Conservation (phyloP, 2,888 invertebrate species). For the Monochamus alternatus region DNA sequence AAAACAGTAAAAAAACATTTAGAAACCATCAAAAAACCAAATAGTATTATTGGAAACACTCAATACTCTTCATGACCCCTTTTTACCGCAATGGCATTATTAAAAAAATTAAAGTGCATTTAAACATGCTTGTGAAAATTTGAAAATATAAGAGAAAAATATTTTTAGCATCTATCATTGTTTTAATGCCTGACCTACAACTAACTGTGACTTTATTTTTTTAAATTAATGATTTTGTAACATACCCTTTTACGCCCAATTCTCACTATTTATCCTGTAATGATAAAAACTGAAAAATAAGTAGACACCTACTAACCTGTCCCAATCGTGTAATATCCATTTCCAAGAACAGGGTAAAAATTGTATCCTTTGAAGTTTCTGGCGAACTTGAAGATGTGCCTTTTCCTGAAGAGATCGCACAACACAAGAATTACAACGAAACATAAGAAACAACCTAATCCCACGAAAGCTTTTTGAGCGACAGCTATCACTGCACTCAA, state of each 20-base stretch:
- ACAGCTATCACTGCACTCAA: neutral
- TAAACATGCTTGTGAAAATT: neutral
- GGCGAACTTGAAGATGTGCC: constrained; percentile 44
- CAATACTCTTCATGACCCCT: too few relatives aligned
- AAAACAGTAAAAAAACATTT: too few relatives aligned
- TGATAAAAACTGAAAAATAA: neutral
- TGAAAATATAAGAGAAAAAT: neutral
- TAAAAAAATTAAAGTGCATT: too few relatives aligned
- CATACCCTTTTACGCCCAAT: too few relatives aligned
- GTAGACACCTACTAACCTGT: constrained; percentile 38
- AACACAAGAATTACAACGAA: constrained; percentile 18
- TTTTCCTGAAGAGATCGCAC: constrained; percentile 38
- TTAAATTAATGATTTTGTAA: too few relatives aligned
- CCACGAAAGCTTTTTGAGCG: neutral
- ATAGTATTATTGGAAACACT: too few relatives aligned
- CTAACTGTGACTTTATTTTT: too few relatives aligned
- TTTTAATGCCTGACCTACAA: too few relatives aligned
- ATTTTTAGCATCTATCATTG: too few relatives aligned
- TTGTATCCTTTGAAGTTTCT: constrained; percentile 38
- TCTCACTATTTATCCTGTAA: too few relatives aligned
- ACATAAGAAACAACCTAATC: neutral
- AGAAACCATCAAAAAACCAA: too few relatives aligned
- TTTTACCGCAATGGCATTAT: too few relatives aligned
- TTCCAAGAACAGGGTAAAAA: constrained; percentile 46
- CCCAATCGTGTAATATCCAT: constrained; percentile 44